phyloP scores from a whole-genome alignment of 2,797 vertebrate genomes.

The Sebastes itinus region DNA sequence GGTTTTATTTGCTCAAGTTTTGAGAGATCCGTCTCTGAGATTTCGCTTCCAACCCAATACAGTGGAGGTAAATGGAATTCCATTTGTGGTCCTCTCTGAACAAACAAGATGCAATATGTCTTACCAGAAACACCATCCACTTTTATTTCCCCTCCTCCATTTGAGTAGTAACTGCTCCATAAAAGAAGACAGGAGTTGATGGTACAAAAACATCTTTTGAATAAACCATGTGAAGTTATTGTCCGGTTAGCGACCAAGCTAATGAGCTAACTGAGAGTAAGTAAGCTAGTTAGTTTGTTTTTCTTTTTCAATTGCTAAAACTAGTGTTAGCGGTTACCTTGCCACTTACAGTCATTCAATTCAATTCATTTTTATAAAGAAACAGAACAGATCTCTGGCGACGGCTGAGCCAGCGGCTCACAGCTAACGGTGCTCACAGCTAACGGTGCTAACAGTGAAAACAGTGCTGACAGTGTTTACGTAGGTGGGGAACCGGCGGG shows the following conservation, averaged over 20 bases:
- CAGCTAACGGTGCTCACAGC: too few species aligned
- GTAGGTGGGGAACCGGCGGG: too few species aligned
- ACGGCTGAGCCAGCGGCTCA: too few species aligned
- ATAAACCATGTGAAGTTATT: neutral
- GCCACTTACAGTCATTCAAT: too few species aligned
- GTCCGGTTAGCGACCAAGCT: neutral
- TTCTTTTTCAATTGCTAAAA: neutral
- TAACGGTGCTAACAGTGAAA: too few species aligned
- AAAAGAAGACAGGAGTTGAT: neutral
- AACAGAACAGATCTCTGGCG: too few species aligned
- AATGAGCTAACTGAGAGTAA: too few species aligned
- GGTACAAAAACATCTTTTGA: neutral
- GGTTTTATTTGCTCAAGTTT: neutral
- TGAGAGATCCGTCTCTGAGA: neutral
- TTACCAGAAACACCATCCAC: neutral
- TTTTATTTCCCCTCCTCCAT: neutral
- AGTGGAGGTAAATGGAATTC: neutral
- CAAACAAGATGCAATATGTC: neutral
- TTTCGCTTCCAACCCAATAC: neutral
- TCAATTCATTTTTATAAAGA: too few species aligned
- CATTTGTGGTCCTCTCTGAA: neutral
- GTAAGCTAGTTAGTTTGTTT: too few species aligned
- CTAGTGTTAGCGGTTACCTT: neutral
- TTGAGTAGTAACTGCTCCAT: neutral
- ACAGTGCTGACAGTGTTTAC: too few species aligned